Evolutionary conservation across 2,888 invertebrate genomes (phyloP), one percentile per base, ranked within the genome.

Genomic region (Philopedon plagiatum): DNA sequence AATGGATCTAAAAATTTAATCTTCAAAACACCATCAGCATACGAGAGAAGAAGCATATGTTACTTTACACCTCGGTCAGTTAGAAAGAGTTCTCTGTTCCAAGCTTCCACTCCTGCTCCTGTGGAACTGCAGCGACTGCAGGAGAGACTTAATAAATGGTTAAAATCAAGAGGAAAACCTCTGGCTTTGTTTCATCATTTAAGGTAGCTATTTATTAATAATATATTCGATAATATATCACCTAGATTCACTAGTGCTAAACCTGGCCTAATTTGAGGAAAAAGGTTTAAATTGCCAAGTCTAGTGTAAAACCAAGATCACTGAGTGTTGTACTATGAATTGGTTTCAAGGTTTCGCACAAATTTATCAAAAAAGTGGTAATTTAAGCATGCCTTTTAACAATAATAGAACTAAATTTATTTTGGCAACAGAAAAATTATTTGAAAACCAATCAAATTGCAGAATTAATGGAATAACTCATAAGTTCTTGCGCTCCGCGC

Each of bases 141-240:
- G 65, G 73, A 73, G 39, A 75, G 86, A 61, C 78, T 90, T 13
- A 86, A 86, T 57, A 82, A 85, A 0, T 90, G 90, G 90, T 80
- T 90, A 5, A 82, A 85, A 44, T 87, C 87, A 71, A 82, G 9
- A 81, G 86, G 46, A 85, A 86, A 60, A 57, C 89, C 69, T 19
- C 18, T 74, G 8, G 51, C 73, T 13, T 54, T 62, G 4, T 75
- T 73, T 13, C 7, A 71, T 19, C 51, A 63, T 68, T 71, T 72
- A 7, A 85, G 49, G 67, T 71, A 65, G 11, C 37, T 58, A 37
- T 29, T 4, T 39, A 1, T 57, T 54, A 11, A 4, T 15, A 23
- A 15, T 56, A 2, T 26, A 13, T 54, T 23, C 13, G 11, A 56
- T 7, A 13, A 13, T n/a, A 29, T 29, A 29, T 26, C 8, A 32